These are phyloP conservation scores for Oncorhynchus nerka DNA, from an alignment of 2,113 vertebrate species.

Conservation along the genomic window DNA sequence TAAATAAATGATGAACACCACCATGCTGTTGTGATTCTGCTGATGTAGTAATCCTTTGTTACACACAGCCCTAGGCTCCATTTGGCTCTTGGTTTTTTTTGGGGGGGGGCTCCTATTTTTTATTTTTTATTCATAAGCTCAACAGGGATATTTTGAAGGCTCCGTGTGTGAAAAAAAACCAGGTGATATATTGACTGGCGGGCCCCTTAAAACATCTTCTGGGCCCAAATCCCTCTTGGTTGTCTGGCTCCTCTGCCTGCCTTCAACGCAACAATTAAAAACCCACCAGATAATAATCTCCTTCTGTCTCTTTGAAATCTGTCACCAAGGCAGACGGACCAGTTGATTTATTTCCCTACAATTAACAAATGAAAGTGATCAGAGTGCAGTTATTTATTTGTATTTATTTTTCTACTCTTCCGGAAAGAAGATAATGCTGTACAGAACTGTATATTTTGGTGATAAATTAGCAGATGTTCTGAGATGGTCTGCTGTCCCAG, in stretches of 20 bases:
- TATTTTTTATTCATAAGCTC: too few species aligned
- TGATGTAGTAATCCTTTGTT: too few species aligned
- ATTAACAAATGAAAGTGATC: slow-evolving; percentile 59
- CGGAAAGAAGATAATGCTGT: not conserved
- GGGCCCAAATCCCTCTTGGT: slow-evolving; percentile 57
- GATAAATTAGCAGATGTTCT: not conserved
- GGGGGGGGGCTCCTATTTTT: too few species aligned
- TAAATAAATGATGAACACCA: too few species aligned
- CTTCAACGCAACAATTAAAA: slow-evolving; percentile 70
- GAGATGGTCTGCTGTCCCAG: not conserved
- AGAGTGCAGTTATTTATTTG: slow-evolving; percentile 4
- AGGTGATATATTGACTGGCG: too few species aligned
- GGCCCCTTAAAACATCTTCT: too few species aligned
- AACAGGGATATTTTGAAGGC: too few species aligned
- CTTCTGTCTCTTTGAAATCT: slow-evolving; percentile 54
- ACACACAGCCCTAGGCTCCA: too few species aligned
- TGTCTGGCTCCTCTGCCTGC: slow-evolving; percentile 68
- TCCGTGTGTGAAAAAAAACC: too few species aligned
- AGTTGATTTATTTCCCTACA: slow-evolving; percentile 58
- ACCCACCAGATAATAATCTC: slow-evolving; percentile 71
- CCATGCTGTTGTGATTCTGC: too few species aligned
- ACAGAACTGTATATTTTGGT: not conserved
- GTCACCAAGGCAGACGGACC: slow-evolving; percentile 52
- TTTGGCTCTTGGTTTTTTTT: too few species aligned
- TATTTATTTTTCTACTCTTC: not conserved